Base-by-base conservation (phyloP, 2,797 vertebrate species). In the Takifugu rubripes region DNA sequence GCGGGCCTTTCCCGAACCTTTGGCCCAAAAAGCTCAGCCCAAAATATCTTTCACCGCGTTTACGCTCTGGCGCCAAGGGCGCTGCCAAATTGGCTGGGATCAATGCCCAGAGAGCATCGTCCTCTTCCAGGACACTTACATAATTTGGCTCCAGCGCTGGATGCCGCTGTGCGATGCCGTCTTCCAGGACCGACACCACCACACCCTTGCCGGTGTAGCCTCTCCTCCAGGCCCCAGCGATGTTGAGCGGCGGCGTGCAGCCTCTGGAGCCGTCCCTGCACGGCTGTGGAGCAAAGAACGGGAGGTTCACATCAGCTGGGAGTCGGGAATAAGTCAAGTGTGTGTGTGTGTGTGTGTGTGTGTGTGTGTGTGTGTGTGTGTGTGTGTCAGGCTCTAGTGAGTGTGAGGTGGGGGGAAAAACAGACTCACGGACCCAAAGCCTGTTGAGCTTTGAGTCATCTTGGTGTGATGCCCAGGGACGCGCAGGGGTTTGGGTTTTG, bases 111-210 rank as follows among this genome's bases (percentile, higher is more conserved):
- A 70, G 69, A 67, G 83, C 56, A 74, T 50, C 56, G 36, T 72
- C 50, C 57, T 36, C 72, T 75, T 60, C 52, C 49, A n/a, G 62
- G 68, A 79, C 70, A 93, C 94, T 93, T 89, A 99, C 96, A 56
- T 98, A 98, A 92, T 99, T 99, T 74, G 94, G 92, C 90, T 93
- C 93, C 67, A 96, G 90, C 74, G 97, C 96, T 1, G 94, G 94
- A 70, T 97, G 96, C 68, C 94, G 94, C 78, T 88, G 90, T 83
- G 98, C 94, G 46, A 98, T 93, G 78, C 95, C 95, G 7, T 98
- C 96, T 56, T 96, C 95, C 75, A 98, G 88, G 84, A 98, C 94
- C 61, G 96, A 94, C 83, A 98, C 93, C 70, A 98, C 96, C 51
- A 98, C 92, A 42, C 95, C 95, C 89, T 93, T 94, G 52, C 96